Percentiles rank a stretch among this genome's conserved stretches.
phyloP scores from a whole-genome alignment of 2,797 vertebrate species.

The Columba guinea region DNA sequence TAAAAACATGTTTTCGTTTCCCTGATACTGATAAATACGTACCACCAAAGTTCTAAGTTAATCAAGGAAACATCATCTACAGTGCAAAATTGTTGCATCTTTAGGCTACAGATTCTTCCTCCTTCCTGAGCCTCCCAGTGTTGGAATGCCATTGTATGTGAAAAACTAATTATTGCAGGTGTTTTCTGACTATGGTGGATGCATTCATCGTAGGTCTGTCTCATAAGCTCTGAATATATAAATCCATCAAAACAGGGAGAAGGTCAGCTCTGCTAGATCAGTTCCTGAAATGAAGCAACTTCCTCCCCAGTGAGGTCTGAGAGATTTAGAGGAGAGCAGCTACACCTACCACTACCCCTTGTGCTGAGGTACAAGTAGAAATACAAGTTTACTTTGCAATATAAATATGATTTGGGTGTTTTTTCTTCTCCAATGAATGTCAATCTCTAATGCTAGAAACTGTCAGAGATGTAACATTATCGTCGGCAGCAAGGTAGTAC shows the following conservation, averaged over 20 bases:
- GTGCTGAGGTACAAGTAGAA: background rate
- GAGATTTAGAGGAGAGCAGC: background rate
- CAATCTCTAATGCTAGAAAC: background rate
- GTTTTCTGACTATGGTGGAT: background rate
- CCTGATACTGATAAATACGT: background rate
- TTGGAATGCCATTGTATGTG: background rate
- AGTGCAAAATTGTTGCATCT: background rate
- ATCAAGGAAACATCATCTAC: background rate
- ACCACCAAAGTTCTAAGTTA: background rate
- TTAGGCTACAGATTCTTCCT: background rate
- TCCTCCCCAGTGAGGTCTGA: background rate
- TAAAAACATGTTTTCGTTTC: background rate
- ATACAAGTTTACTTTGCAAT: background rate
- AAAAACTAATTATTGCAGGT: background rate
- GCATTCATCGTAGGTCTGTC: background rate
- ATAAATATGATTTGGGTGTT: background rate
- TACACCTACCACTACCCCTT: background rate
- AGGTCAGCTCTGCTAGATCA: background rate
- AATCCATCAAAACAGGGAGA: background rate
- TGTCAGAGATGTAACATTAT: background rate
- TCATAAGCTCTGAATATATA: background rate
- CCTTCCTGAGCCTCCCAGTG: background rate
- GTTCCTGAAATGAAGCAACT: background rate
- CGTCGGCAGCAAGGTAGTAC: background rate
- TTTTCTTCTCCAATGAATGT: background rate